Conservation (phyloP, 2,113 vertebrate genomes). For the Brachypteracias leptosomus region DNA sequence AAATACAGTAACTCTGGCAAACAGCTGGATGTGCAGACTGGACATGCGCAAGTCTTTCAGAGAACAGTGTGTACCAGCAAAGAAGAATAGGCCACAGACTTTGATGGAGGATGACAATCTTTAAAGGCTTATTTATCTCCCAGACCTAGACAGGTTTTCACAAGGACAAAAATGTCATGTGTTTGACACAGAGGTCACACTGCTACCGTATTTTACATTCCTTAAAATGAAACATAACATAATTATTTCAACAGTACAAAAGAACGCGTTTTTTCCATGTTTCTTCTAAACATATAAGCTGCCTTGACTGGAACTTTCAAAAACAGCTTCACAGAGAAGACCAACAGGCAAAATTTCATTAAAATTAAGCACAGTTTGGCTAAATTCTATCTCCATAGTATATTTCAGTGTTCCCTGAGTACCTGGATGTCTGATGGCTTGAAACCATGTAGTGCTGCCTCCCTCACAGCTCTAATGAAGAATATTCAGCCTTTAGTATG, state of each 20-base stretch:
- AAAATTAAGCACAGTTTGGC: neutral
- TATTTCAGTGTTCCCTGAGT: neutral
- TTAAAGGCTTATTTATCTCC: neutral
- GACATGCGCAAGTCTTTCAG: neutral
- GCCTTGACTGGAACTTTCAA: neutral
- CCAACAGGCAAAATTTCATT: neutral
- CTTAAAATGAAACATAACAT: neutral
- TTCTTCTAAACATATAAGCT: neutral
- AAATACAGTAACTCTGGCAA: neutral
- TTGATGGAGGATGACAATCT: neutral
- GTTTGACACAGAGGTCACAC: neutral
- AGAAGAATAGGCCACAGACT: neutral
- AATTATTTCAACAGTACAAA: neutral
- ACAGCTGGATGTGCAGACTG: neutral
- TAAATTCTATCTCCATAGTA: neutral
- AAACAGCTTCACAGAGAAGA: neutral
- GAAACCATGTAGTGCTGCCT: neutral
- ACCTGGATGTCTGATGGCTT: neutral
- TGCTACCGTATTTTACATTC: neutral
- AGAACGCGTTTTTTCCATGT: rapidly evolving
- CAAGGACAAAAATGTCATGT: neutral
- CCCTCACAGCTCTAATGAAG: neutral
- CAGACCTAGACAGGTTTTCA: neutral
- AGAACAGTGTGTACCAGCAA: neutral
- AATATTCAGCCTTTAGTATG: neutral